phyloP scores from a whole-genome alignment of 2,113 vertebrate species.

The Platanista minor region DNA sequence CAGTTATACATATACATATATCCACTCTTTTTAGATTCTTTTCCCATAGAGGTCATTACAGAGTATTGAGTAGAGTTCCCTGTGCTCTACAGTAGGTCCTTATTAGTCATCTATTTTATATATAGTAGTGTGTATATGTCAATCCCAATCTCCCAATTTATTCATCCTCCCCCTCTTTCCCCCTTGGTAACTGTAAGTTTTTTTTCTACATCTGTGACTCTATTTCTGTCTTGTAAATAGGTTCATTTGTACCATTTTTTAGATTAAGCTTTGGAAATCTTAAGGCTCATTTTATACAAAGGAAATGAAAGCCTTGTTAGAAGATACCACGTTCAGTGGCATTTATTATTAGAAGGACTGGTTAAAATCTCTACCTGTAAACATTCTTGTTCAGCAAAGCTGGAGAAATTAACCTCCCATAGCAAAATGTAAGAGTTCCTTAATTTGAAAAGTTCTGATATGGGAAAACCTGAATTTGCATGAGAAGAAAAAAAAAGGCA shows the following conservation, averaged over 20 bases:
- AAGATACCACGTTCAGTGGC: not conserved
- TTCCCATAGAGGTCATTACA: too few species aligned
- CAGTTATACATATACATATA: too few species aligned
- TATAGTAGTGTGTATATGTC: too few species aligned
- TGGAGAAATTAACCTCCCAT: not conserved
- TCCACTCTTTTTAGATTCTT: too few species aligned
- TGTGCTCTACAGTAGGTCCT: accelerated
- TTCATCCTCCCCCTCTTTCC: too few species aligned
- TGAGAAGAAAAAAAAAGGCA: not conserved
- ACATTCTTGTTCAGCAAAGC: too few species aligned
- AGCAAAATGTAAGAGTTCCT: not conserved
- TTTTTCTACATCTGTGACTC: too few species aligned
- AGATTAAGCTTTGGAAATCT: not conserved
- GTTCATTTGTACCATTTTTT: not conserved
- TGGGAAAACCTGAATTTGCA: not conserved
- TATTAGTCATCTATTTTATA: too few species aligned
- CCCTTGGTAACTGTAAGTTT: too few species aligned
- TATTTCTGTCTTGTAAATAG: too few species aligned
- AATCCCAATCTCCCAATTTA: too few species aligned
- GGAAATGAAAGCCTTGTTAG: not conserved
- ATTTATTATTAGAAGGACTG: not conserved
- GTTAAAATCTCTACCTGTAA: not conserved
- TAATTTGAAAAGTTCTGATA: not conserved
- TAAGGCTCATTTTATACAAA: not conserved
- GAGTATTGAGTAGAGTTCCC: too few species aligned